Conservation (phyloP, 2,888 invertebrate species). For the Eutolmus rufibarbis region DNA sequence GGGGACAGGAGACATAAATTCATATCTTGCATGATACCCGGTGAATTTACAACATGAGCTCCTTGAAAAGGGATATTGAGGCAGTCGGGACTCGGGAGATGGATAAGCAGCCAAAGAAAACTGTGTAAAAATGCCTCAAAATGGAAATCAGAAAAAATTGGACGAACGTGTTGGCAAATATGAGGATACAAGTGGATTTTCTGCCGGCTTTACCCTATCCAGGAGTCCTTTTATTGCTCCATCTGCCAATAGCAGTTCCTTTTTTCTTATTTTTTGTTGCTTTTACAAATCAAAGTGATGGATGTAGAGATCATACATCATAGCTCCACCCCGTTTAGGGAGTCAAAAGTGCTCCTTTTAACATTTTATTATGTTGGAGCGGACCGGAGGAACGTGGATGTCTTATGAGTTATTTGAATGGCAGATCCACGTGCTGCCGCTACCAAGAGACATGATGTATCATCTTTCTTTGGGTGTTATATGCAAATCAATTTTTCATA, state of each 20-base stretch:
- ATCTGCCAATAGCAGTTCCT: conserved; percentile 21
- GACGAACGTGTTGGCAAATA: conserved; percentile 38
- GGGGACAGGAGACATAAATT: not conserved
- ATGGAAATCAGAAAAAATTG: conserved; percentile 44
- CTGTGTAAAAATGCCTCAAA: conserved; percentile 33
- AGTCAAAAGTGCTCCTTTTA: conserved; percentile 21
- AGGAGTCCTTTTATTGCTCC: not conserved
- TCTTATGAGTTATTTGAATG: conserved; percentile 11
- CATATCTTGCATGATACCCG: conserved; percentile 17
- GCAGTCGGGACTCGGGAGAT: not conserved
- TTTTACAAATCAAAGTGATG: conserved; percentile 1
- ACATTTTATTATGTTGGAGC: conserved; percentile 13
- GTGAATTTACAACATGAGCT: conserved; percentile 14
- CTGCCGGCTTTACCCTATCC: not conserved
- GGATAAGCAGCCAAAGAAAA: conserved; percentile 4
- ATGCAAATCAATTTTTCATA: not conserved
- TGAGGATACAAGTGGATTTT: conserved; percentile 3
- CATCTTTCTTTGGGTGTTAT: not conserved
- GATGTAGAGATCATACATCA: conserved; percentile 16
- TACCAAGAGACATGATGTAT: not conserved
- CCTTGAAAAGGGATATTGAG: not conserved
- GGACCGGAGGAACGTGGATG: not conserved
- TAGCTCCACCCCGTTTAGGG: not conserved
- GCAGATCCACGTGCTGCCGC: not conserved
- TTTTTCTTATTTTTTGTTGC: not conserved